These are phyloP conservation scores for Tympanoctomys barrerae DNA, from an alignment of 2,797 vertebrate genomes.

Conservation along the genomic window DNA sequence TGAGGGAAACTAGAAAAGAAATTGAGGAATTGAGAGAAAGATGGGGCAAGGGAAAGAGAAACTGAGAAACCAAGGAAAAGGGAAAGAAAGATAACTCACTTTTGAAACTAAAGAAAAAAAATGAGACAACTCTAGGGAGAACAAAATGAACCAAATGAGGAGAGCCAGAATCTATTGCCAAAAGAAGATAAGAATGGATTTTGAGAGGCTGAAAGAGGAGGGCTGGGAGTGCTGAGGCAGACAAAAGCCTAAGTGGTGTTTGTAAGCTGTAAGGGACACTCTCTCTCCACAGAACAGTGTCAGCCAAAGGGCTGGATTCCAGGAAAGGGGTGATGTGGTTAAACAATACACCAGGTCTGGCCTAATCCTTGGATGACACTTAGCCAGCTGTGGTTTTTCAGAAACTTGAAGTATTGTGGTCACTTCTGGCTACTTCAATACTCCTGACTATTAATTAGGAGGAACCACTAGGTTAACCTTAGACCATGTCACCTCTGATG, in stretches of 20 bases:
- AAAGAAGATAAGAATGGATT: background rate
- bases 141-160: background rate
- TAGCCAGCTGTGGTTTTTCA: conserved; percentile 71
- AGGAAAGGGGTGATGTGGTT: conserved; percentile 73
- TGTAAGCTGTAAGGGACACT: conserved; percentile 61
- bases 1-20: background rate
- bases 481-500: conserved; percentile 74
- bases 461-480: conserved; percentile 71
- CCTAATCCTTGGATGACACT: conserved; percentile 60
- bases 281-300: conserved; percentile 79
- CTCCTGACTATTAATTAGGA: conserved; percentile 76
- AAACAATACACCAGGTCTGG: conserved; percentile 56
- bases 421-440: conserved; percentile 68
- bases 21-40: background rate
- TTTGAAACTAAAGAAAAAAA: conserved; percentile 39
- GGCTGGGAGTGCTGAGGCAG: conserved; percentile 44
- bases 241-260: conserved; percentile 62
- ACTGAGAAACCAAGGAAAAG: background rate
- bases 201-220: conserved; percentile 33
- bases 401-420: conserved; percentile 72
- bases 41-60: background rate
- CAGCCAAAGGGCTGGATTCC: conserved; percentile 80
- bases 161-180: background rate
- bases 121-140: background rate
- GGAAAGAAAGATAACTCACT: background rate